Conservation (phyloP, 2,113 vertebrate genomes). For the Casuarius casuarius region DNA sequence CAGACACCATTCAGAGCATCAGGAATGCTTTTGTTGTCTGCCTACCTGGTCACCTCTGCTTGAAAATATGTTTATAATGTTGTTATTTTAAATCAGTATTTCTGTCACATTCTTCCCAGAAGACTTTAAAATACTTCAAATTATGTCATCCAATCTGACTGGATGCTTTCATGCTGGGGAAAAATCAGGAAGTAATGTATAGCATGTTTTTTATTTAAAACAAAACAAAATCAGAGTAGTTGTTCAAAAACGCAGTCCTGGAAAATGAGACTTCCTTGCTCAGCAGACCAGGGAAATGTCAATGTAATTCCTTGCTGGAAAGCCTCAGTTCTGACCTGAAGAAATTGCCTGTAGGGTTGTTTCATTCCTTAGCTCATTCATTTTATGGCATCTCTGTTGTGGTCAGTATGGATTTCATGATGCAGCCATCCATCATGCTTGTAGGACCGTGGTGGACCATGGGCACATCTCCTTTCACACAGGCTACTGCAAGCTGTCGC, state of each 20-base stretch:
- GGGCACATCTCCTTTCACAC: not conserved
- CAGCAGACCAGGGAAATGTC: not conserved
- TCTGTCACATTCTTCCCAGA: not conserved
- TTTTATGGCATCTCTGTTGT: not conserved
- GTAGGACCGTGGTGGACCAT: not conserved
- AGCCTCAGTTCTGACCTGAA: not conserved
- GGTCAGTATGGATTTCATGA: not conserved
- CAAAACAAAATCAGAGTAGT: not conserved
- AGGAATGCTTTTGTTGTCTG: not conserved
- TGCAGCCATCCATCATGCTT: not conserved
- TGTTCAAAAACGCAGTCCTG: not conserved
- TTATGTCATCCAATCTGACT: not conserved
- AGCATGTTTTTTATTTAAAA: not conserved
- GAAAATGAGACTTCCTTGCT: not conserved
- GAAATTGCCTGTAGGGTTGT: not conserved
- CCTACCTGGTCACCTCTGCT: not conserved
- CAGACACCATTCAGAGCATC: not conserved
- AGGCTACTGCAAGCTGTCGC: not conserved
- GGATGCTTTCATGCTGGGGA: not conserved
- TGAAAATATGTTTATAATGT: not conserved
- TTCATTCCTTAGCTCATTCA: not conserved
- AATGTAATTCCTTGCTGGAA: not conserved
- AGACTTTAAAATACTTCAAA: not conserved
- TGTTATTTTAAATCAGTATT: slow-evolving; percentile 12
- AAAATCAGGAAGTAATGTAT: not conserved